Percentiles rank a stretch among this genome's conserved stretches.
Conservation (phyloP, 2,113 vertebrate genomes). For the Chaetodon auriga region DNA sequence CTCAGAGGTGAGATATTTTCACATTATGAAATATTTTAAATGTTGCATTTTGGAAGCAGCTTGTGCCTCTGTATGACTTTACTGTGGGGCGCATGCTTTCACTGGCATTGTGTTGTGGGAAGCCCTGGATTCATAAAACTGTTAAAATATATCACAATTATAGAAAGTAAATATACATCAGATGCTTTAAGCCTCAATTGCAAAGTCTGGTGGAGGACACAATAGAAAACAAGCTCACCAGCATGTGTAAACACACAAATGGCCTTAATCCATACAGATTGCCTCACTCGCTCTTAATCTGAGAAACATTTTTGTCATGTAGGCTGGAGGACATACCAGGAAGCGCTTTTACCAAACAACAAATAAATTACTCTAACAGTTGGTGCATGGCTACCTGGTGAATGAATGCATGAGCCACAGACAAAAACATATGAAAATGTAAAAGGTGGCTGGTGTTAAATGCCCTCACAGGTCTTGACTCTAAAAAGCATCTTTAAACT, state of each 20-base stretch:
- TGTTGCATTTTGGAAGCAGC: constrained; percentile 15
- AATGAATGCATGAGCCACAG: background rate
- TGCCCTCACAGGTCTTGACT: background rate
- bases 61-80: background rate
- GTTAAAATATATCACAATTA: background rate
- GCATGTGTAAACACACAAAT: constrained; percentile 29
- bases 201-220: constrained; percentile 21
- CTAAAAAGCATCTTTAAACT: constrained; percentile 19
- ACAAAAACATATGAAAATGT: background rate
- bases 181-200: constrained; percentile 7
- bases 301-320: constrained; percentile 21
- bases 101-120: background rate
- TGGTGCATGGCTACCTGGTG: constrained; percentile 2
- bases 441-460: constrained; percentile 17
- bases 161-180: constrained; percentile 25
- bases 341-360: constrained; percentile 23
- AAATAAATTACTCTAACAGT: constrained; percentile 1
- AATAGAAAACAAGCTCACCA: constrained; percentile 10
- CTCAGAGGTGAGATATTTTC: constrained; percentile 5
- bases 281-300: constrained; percentile 27
- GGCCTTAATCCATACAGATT: constrained; percentile 54
- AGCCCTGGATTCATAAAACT: constrained; percentile 28
- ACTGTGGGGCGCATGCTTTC: background rate
- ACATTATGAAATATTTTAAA: constrained; percentile 16
- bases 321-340: constrained; percentile 12